A percentile compares a stretch with the other conserved stretches of the same genome.
phyloP scores from a whole-genome alignment of 2,797 vertebrate species.

The Syncerus caffer region DNA sequence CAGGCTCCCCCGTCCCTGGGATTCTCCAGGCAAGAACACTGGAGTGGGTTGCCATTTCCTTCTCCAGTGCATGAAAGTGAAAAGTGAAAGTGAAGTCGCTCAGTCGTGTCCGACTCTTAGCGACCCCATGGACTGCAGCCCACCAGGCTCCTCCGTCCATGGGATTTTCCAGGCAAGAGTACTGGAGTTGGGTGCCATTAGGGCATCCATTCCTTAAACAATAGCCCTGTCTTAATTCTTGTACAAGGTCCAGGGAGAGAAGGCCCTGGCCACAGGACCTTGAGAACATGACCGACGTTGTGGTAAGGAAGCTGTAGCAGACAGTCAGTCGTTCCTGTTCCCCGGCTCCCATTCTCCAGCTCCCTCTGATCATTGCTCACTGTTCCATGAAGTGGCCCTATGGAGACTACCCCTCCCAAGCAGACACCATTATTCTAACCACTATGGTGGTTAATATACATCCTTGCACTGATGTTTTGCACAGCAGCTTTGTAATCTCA shows the following conservation, averaged over 20 bases:
- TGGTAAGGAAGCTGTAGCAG: background rate
- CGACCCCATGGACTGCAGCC: no score
- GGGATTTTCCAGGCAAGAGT: no score
- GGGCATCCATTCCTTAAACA: background rate
- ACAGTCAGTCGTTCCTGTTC: background rate
- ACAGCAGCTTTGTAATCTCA: background rate
- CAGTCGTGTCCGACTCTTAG: no score
- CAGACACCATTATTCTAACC: background rate
- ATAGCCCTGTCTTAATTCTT: background rate
- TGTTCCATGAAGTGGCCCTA: fast-evolving
- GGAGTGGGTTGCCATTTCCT: no score
- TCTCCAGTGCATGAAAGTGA: no score
- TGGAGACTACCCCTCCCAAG: background rate
- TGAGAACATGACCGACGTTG: background rate
- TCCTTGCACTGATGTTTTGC: background rate
- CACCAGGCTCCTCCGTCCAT: no score
- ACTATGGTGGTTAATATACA: background rate
- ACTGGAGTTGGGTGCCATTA: no score
- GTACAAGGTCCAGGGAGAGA: background rate
- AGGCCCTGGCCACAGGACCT: background rate
- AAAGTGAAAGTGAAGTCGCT: no score
- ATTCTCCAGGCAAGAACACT: no score
- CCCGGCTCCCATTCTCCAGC: background rate
- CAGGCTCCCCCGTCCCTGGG: no score
- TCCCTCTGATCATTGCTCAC: background rate